Evolutionary conservation across 2,888 invertebrate genomes (phyloP).

Genomic region (Drosophila vallismaia): DNA sequence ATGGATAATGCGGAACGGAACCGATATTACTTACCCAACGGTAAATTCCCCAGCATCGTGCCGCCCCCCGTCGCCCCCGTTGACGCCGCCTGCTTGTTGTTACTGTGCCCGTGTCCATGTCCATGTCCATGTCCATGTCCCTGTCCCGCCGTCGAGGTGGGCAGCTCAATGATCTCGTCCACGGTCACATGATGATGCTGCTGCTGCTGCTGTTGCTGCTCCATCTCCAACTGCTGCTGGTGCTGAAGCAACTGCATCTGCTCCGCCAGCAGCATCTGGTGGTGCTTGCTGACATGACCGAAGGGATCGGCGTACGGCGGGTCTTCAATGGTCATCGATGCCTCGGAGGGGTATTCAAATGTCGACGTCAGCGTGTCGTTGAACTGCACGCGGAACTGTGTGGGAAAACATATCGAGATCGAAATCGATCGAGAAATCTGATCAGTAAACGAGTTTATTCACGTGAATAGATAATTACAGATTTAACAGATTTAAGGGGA

Average conservation of each 20-base stretch:
- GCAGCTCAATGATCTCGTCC: slow-evolving; percentile 83
- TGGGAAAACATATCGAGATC: slow-evolving; percentile 60
- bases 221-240: slow-evolving; percentile 51
- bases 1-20: slow-evolving; percentile 33
- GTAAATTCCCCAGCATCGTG: slow-evolving; percentile 83
- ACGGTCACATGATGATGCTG: slow-evolving; percentile 82
- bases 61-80: slow-evolving; percentile 63
- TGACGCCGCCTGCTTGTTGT: slow-evolving; percentile 23
- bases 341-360: slow-evolving; percentile 97
- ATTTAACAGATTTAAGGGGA: no score
- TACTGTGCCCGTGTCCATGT: slow-evolving; percentile 42
- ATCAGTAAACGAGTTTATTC: not conserved
- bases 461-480: not conserved
- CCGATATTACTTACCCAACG: slow-evolving; percentile 81
- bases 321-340: slow-evolving; percentile 90
- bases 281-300: slow-evolving; percentile 68
- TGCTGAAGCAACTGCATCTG: slow-evolving; percentile 63
- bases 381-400: slow-evolving; percentile 96
- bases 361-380: slow-evolving; percentile 94
- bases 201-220: slow-evolving; percentile 61
- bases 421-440: no score
- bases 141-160: slow-evolving; percentile 63
- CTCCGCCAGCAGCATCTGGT: slow-evolving; percentile 68
- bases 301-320: slow-evolving; percentile 80
- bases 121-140: slow-evolving; percentile 37